Evolutionary conservation across 2,888 invertebrate species (phyloP).

Genomic region (Drosophila parthenogenetica): DNA sequence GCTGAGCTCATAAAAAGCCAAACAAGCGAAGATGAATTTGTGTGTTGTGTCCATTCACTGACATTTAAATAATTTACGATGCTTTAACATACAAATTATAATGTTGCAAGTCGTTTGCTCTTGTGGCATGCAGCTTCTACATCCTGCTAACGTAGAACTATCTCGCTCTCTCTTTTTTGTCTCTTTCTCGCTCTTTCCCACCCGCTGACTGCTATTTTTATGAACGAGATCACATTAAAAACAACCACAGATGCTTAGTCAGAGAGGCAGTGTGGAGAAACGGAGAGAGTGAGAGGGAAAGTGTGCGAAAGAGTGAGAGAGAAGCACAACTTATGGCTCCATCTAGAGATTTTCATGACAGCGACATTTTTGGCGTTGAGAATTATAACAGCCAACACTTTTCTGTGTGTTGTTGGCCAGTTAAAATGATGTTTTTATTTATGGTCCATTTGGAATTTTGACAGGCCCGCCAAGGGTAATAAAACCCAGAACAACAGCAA

Average conservation of each 20-base stretch:
- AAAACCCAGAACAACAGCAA: constrained; percentile 53
- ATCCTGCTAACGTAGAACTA: constrained; percentile 28
- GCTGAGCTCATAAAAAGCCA: constrained; percentile 65
- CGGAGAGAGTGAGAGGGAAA: not conserved
- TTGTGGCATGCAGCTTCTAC: constrained; percentile 12
- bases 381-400: constrained; percentile 18
- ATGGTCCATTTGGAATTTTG: constrained; percentile 84
- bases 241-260: constrained; percentile 22
- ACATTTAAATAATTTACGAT: constrained; percentile 85
- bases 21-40: constrained; percentile 36
- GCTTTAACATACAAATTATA: constrained; percentile 84
- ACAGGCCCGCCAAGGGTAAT: constrained; percentile 81
- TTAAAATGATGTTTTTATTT: constrained; percentile 83
- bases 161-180: not conserved
- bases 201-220: constrained; percentile 76
- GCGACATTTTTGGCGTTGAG: constrained; percentile 67
- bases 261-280: not conserved
- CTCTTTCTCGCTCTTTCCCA: constrained; percentile 25
- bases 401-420: constrained; percentile 40
- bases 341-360: constrained; percentile 62
- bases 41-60: constrained; percentile 67
- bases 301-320: not conserved
- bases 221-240: constrained; percentile 77
- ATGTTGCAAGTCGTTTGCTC: constrained; percentile 70
- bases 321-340: constrained; percentile 64